Conservation (phyloP, 2,888 invertebrate species). For the Diplolepis rosae region DNA sequence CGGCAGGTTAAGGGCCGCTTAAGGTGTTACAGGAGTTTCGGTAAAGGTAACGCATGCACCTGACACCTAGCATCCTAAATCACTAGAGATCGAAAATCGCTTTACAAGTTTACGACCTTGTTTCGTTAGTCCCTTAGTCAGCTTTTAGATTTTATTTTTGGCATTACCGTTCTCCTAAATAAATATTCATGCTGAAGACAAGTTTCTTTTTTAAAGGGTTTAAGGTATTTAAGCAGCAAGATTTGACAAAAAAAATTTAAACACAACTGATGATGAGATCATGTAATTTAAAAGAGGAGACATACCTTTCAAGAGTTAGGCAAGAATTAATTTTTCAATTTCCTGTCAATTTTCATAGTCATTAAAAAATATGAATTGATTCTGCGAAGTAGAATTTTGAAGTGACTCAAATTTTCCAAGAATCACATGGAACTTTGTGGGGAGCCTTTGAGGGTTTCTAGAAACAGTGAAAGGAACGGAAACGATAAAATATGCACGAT, state of each 20-base stretch:
- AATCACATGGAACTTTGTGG: constrained; percentile 10
- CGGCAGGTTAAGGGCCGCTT: constrained; percentile 55
- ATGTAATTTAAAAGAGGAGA: not conserved
- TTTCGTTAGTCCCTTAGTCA: not conserved
- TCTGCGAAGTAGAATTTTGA: not conserved
- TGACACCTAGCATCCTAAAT: constrained; percentile 21
- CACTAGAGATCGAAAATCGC: constrained; percentile 17
- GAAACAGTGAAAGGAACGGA: constrained; percentile 24
- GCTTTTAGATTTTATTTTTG: not conserved
- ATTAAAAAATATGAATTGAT: constrained; percentile 10
- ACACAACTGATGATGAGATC: not conserved
- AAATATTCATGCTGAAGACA: not conserved
- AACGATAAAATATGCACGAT: constrained; percentile 21
- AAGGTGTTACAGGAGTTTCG: not conserved
- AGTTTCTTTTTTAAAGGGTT: not conserved
- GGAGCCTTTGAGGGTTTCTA: constrained; percentile 5
- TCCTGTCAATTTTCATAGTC: constrained; percentile 9
- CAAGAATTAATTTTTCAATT: constrained; percentile 24
- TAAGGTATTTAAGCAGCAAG: not conserved
- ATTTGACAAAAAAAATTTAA: not conserved
- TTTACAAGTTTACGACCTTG: constrained; percentile 24
- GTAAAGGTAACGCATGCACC: constrained; percentile 8
- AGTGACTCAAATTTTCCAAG: constrained; percentile 24
- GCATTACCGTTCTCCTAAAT: not conserved
- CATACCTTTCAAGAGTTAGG: not conserved